These are phyloP conservation scores for Linnaemya tessellans DNA, from an alignment of 2,888 invertebrate species.

Conservation along the genomic window DNA sequence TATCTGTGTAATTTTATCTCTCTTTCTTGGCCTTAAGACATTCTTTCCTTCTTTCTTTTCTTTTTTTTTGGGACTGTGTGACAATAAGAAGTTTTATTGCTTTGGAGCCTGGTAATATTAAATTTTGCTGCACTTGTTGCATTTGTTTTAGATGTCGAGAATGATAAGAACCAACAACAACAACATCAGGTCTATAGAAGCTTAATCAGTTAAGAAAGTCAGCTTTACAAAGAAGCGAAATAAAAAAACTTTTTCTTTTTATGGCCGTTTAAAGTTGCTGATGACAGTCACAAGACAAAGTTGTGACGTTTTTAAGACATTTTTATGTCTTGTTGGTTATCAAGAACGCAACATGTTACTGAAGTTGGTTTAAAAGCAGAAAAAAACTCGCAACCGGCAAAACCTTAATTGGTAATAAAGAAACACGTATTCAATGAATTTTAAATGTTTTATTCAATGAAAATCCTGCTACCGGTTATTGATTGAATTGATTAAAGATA, in stretches of 20 bases:
- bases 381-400: not conserved
- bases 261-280: constrained; percentile 9
- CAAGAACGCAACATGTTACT: constrained; percentile 30
- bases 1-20: constrained; percentile 4
- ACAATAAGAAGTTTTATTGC: constrained; percentile 48
- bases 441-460: constrained; percentile 36
- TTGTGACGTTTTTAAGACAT: constrained; percentile 58
- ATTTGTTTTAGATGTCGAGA: constrained; percentile 24
- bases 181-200: constrained; percentile 4
- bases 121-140: constrained; percentile 61
- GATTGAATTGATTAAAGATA: not conserved
- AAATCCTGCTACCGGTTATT: constrained; percentile 3
- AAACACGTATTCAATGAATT: constrained; percentile 49
- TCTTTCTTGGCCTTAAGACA: not conserved
- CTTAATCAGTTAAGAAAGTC: constrained; percentile 57
- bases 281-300: constrained; percentile 51
- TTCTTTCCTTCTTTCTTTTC: not conserved
- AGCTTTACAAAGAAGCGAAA: not conserved
- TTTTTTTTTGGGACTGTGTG: constrained; percentile 30
- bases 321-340: constrained; percentile 38
- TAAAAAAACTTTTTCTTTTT: constrained; percentile 58
- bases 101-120: not conserved
- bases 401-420: constrained; percentile 47
- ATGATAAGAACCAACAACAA: constrained; percentile 40
- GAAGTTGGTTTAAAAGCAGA: not conserved